Conservation (phyloP, 2,113 vertebrate genomes). For the Rhabdomys dilectus region DNA sequence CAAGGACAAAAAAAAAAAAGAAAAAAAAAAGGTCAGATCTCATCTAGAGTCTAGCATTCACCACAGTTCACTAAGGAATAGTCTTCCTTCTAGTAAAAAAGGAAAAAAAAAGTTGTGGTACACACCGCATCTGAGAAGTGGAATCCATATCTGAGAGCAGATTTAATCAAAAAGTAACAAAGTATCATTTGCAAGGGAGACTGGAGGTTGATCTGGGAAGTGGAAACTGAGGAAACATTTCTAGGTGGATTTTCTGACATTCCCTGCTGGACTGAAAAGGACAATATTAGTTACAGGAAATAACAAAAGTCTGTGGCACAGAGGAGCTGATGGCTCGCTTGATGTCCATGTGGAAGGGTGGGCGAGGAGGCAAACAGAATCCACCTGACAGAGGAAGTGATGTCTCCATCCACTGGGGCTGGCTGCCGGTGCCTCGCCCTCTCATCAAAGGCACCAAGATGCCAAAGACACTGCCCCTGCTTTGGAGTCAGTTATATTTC, state of each 20-base stretch:
- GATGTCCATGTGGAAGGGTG: not conserved
- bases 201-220: constrained; percentile 41
- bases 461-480: not conserved
- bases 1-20: not conserved
- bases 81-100: constrained; percentile 8
- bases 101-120: not conserved
- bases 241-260: constrained; percentile 60
- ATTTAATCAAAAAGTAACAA: constrained; percentile 55
- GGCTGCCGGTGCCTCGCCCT: not conserved
- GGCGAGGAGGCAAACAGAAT: not conserved
- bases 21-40: not conserved
- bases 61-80: constrained; percentile 25
- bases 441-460: not conserved
- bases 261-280: constrained; percentile 11
- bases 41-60: constrained; percentile 57
- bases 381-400: not conserved
- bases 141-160: not conserved
- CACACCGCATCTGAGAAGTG: constrained; percentile 32
- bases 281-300: constrained; percentile 59
- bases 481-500: not conserved
- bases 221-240: constrained; percentile 53
- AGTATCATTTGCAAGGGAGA: constrained; percentile 46
- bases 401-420: rapidly evolving
- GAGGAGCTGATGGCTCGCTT: constrained; percentile 43
- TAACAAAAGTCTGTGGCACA: constrained; percentile 47